Evolutionary conservation across 2,888 invertebrate genomes (phyloP), one percentile per base, ranked within the genome.

Genomic region (Pyrrhosoma nymphula): DNA sequence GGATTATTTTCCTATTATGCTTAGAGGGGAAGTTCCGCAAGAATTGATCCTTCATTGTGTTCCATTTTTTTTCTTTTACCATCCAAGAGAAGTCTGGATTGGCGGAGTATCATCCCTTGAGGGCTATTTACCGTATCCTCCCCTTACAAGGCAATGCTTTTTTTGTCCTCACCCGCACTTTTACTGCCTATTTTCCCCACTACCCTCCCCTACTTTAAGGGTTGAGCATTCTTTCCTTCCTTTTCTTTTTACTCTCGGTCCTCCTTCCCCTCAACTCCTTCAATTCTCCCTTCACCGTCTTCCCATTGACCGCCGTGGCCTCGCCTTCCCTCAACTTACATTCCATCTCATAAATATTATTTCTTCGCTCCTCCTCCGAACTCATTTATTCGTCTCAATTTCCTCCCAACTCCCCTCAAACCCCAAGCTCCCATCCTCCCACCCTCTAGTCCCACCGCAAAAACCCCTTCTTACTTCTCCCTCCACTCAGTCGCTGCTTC

Each of bases 261-360:
- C 82, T 82, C 35, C 35, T n/a, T 69, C 35, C 82, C 82, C 35
- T 26, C 82, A n/a, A 69, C 16, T 26, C 82, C 82, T 16, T 35
- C 30, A 23, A 69, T 82, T 35, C 35, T 35, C 35, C 30, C 82
- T 18, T 14, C 69, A n/a, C 20, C 69, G 26, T n/a, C 14, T 35
- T 82, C 82, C 82, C 82, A 82, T 82, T 82, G 82, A 82, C 82
- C 35, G 82, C 82, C 10, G 4, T 8, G 82, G n/a, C 82, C 35
- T 20, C 69, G 8, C n/a, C n/a, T n/a, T 35, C 14, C 30, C 82
- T 35, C 14, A 82, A 14, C 2, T 35, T 35, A 16, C 82, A 35
- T 35, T 82, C 16, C 30, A 35, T 26, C 93, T 69, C 93, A 69
- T 93, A 63, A 93, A 93, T 93, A 93, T 93, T 93, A 93, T 63